Base-by-base conservation (phyloP, 2,113 vertebrate species). In the Cyanocitta stelleri region DNA sequence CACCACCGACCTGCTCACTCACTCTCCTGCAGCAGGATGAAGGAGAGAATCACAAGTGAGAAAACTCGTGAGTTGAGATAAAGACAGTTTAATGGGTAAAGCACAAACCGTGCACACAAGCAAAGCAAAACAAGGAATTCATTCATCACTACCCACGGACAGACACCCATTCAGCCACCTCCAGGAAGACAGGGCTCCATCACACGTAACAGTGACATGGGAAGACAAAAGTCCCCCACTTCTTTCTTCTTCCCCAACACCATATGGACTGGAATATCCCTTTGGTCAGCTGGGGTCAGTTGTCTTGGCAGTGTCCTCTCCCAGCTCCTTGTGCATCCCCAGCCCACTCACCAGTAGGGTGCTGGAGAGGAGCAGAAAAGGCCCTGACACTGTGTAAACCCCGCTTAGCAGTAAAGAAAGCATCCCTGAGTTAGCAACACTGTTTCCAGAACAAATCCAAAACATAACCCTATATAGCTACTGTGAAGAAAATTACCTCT, bases 201-300 rank as follows among this genome's bases (percentile, higher is more conserved):
- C 33, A 30, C 24, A 6, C 0, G 0, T n/a, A 21, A 15, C 14
- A 24, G 51, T 52, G 24, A 26, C 33, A 22, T 9, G 11, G 37
- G 20, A 58, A 66, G 52, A 39, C 3, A 46, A 72, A 52, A 26
- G 29, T 46, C 4, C 2, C 18, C 16, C 3, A 2, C 13, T 37
- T 43, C 32, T 61, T 83, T 32, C 29, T 54, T 46, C 69, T 89
- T 82, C 24, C 16, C 46, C n/a, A 55, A 13, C 6, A 33, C 27
- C 13, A 9, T 39, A 37, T 30, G 23, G 29, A 16, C 10, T 72
- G 24, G 23, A n/a, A 26, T 64, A 51, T 78, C 33, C 6, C 16
- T 59, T 59, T 37, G 29, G 14, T 72, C 20, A 16, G 5, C 3
- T 66, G 33, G 7, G 6, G 6, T 58, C 22, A 26, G 23, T 10